Evolutionary conservation across 2,797 vertebrate species (phyloP).

Genomic region (Sebastes hubbsi): DNA sequence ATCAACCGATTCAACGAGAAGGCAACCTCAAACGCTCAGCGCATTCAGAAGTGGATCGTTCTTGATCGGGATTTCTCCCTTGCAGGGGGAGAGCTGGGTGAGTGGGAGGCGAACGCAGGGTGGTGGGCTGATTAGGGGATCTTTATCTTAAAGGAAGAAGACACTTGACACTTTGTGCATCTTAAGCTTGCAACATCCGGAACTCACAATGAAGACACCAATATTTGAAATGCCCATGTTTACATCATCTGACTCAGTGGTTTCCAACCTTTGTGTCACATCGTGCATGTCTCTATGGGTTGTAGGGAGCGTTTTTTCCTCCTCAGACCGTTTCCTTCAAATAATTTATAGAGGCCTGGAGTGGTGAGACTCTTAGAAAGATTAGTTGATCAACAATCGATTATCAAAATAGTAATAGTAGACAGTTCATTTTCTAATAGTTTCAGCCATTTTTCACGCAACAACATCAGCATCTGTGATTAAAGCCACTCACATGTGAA

Average conservation of each 20-base stretch:
- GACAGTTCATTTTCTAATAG: not conserved
- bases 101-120: constrained; percentile 26
- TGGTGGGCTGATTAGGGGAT: not conserved
- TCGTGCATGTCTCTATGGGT: not conserved
- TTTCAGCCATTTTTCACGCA: not conserved
- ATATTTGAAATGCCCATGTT: not conserved
- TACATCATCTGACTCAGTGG: too few relatives aligned
- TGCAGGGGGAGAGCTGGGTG: constrained; percentile 90
- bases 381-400: not conserved
- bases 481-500: not conserved
- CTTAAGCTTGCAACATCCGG: not conserved
- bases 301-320: not conserved
- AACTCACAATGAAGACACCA: not conserved
- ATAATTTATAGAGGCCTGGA: not conserved
- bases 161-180: not conserved
- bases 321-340: not conserved
- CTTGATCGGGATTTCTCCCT: constrained; percentile 91
- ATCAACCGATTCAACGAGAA: constrained; percentile 85
- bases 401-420: not conserved
- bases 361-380: not conserved
- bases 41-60: constrained; percentile 90
- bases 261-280: not conserved
- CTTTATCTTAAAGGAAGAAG: not conserved
- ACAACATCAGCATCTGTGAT: fast-evolving
- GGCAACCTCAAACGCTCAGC: constrained; percentile 88